A percentile compares a stretch with the other conserved stretches of the same genome.
Evolutionary conservation across 2,888 invertebrate species (phyloP).

Genomic region (Erebia aethiops): DNA sequence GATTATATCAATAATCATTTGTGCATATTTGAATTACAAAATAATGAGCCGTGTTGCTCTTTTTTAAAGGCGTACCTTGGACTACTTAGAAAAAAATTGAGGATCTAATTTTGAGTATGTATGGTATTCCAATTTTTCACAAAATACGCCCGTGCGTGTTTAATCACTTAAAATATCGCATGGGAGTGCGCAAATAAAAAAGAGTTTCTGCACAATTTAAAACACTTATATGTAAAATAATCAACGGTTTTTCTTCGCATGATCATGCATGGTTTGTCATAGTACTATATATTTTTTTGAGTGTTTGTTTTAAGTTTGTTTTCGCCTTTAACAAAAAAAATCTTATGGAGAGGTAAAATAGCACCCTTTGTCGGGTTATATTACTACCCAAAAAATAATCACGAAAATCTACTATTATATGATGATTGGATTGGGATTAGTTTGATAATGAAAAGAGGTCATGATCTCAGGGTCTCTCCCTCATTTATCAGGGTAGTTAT

Average conservation of each 20-base stretch:
- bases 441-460: too few species aligned
- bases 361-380: too few species aligned
- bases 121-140: background rate
- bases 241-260: background rate
- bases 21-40: background rate
- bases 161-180: background rate
- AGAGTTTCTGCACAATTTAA: slow-evolving; percentile 4
- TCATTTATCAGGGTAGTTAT: too few species aligned
- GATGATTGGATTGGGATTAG: too few species aligned
- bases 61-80: slow-evolving; percentile 7
- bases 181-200: too few species aligned
- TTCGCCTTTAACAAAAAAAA: too few species aligned
- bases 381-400: too few species aligned
- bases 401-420: too few species aligned
- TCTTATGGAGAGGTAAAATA: too few species aligned
- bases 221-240: background rate
- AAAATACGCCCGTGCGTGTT: background rate
- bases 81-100: background rate
- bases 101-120: background rate
- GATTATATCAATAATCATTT: too few species aligned
- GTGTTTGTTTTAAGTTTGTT: background rate
- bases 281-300: background rate
- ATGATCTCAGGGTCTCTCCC: too few species aligned
- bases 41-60: background rate
- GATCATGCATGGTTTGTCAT: slow-evolving; percentile 1